A percentile compares a stretch with the other conserved stretches of the same genome.
These are phyloP conservation scores for Rhingia rostrata DNA, from an alignment of 2,888 invertebrate species.

Conservation along the genomic window DNA sequence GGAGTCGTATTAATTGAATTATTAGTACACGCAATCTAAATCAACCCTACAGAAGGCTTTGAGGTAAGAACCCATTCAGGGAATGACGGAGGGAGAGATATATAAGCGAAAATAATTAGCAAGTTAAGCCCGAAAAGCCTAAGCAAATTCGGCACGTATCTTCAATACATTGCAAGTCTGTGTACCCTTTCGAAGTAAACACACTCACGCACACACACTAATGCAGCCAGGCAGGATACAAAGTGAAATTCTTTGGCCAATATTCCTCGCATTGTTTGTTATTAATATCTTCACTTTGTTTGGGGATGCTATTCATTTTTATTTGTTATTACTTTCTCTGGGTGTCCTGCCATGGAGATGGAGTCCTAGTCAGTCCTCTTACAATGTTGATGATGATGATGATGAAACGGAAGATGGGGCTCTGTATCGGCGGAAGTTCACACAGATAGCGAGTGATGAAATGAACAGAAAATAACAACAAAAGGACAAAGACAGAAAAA, in stretches of 20 bases:
- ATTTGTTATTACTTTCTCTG: slow-evolving; percentile 66
- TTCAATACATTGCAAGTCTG: background rate
- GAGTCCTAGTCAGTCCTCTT: background rate
- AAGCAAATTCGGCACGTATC: slow-evolving; percentile 66
- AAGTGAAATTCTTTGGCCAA: slow-evolving; percentile 8
- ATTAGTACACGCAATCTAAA: slow-evolving; percentile 66
- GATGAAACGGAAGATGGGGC: slow-evolving; percentile 20
- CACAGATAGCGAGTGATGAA: slow-evolving; percentile 9
- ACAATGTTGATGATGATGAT: slow-evolving; percentile 8
- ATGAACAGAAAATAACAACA: slow-evolving; percentile 27
- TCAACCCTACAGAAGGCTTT: slow-evolving; percentile 31
- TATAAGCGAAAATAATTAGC: slow-evolving; percentile 68
- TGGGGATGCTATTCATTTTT: slow-evolving; percentile 62
- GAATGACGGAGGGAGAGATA: slow-evolving; percentile 1
- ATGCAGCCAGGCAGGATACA: slow-evolving; percentile 19
- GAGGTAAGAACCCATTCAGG: background rate
- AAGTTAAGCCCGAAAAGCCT: slow-evolving; percentile 63
- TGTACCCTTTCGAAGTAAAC: background rate
- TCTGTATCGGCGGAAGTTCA: slow-evolving; percentile 50
- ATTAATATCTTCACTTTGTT: slow-evolving; percentile 69
- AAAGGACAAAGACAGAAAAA: background rate
- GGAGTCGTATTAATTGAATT: slow-evolving; percentile 68
- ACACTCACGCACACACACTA: background rate
- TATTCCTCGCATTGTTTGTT: slow-evolving; percentile 60
- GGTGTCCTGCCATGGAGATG: slow-evolving; percentile 6